Evolutionary conservation across 2,888 invertebrate genomes (phyloP).

Genomic region (Nymphalis urticae): DNA sequence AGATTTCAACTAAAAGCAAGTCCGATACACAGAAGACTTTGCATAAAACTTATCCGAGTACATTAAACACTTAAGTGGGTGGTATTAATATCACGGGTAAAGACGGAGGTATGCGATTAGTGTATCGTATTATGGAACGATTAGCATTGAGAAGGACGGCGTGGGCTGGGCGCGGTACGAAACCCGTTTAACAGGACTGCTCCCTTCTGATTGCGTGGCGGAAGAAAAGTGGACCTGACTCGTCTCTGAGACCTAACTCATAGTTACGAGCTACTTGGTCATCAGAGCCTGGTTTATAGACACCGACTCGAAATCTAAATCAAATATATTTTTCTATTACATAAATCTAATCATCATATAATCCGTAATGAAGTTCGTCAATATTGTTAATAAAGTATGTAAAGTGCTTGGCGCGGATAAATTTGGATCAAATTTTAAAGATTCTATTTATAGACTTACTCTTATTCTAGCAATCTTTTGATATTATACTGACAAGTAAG

Average conservation of each 20-base stretch:
- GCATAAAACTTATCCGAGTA: conserved; percentile 11
- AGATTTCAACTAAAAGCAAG: neutral
- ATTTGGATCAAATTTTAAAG: too few species aligned
- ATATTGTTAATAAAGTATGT: too few species aligned
- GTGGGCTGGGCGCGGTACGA: conserved; percentile 57
- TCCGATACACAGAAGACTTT: neutral
- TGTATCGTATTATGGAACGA: conserved; percentile 40
- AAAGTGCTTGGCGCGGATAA: too few species aligned
- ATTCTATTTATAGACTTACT: too few species aligned
- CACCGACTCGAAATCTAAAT: neutral
- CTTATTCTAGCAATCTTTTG: too few species aligned
- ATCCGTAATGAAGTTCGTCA: too few species aligned
- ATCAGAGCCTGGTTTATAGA: conserved; percentile 20
- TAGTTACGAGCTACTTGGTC: conserved; percentile 22
- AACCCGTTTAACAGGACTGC: conserved; percentile 36
- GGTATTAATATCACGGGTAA: conserved; percentile 22
- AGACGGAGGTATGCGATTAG: conserved; percentile 27
- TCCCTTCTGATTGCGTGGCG: conserved; percentile 34
- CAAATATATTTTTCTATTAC: neutral
- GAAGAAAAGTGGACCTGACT: conserved; percentile 35
- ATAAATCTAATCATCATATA: too few species aligned
- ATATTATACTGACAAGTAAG: too few species aligned
- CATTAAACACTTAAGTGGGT: conserved; percentile 16
- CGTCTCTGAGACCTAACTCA: conserved; percentile 17
- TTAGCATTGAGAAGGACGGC: conserved; percentile 75